These are phyloP conservation scores for Danio choprae DNA, from an alignment of 2,797 vertebrate species.

Conservation along the genomic window DNA sequence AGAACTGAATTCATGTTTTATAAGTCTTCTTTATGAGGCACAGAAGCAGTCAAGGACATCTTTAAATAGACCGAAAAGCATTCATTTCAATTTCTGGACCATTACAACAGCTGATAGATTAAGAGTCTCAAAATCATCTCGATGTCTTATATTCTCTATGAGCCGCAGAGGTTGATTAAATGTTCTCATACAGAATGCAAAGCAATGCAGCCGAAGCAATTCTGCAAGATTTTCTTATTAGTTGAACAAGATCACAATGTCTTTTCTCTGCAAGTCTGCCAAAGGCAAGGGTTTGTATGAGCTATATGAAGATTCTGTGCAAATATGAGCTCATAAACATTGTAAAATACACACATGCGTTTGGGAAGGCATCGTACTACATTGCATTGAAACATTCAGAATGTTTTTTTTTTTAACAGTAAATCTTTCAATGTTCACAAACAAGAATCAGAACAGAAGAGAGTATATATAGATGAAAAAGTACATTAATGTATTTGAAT, in stretches of 20 bases:
- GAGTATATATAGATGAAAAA: too few relatives aligned
- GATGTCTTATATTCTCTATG: slow-evolving; percentile 20
- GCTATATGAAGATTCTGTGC: background rate
- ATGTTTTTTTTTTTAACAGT: background rate
- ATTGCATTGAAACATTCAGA: background rate
- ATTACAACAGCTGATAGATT: slow-evolving; percentile 8
- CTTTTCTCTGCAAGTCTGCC: background rate
- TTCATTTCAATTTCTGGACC: slow-evolving; percentile 36
- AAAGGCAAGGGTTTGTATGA: background rate
- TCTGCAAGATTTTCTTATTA: slow-evolving; percentile 1
- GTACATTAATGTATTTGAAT: too few relatives aligned
- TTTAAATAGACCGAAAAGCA: slow-evolving; percentile 23
- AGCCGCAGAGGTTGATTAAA: slow-evolving; percentile 27
- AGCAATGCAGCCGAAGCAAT: slow-evolving; percentile 13
- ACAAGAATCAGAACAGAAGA: slow-evolving; percentile 3
- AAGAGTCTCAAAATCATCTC: slow-evolving; percentile 10
- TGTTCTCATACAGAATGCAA: slow-evolving; percentile 11
- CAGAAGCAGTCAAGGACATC: slow-evolving; percentile 18
- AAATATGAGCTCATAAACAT: background rate
- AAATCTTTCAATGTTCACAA: slow-evolving; percentile 21
- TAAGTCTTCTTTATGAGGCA: slow-evolving; percentile 16
- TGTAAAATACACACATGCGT: background rate
- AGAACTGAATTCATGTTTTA: slow-evolving; percentile 19
- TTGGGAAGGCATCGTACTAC: background rate
- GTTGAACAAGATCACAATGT: background rate